Evolutionary conservation across 2,797 vertebrate genomes (phyloP), one percentile per base, ranked within the genome.

Genomic region (Botia almorhae): DNA sequence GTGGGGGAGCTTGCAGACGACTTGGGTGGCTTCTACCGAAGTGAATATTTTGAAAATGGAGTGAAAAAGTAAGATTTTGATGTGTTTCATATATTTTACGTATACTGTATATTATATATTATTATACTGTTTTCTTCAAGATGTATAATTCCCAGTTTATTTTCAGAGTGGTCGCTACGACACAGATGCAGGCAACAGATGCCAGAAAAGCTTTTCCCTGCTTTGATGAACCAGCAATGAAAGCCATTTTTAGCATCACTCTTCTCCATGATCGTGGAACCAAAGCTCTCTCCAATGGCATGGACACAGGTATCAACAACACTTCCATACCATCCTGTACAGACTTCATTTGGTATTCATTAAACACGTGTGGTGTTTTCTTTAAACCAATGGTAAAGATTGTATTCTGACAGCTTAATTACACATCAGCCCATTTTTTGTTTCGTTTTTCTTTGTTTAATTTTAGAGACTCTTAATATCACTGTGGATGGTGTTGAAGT

Each of bases 121-220:
- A 7, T 7, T 14, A 8, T 16, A 53, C 0, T 39, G 0, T 0
- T 67, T 17, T n/a, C 2, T 16, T 8, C 8, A 21, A 23, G 23
- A 13, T 55, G 48, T 21, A 3, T 50, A 21, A 5, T 17, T 36
- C 36, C 2, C 1, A 19, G 26, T 63, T 26, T 7, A 39, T 71
- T 56, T 50, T 80, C 86, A 98, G 97, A 84, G 87, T 98, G 77
- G 75, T 98, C 81, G 97, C 97, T 80, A 97, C 97, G 0, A 98
- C 96, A 0, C 97, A 98, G 88, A 98, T 98, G 97, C 92, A 98
- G 88, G 85, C 97, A 0, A 82, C 96, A 0, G 93, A 98, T 0
- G 97, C 97, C 6, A 94, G 97, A 82, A 98, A 98, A 79, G 95
- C 96, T 0, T 99, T 99, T 84, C 97, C 97, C 0, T 99, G 97